Percentiles rank a stretch among this genome's conserved stretches.
phyloP scores from a whole-genome alignment of 2,888 invertebrate genomes.

The Sphecodes monilicornis region DNA sequence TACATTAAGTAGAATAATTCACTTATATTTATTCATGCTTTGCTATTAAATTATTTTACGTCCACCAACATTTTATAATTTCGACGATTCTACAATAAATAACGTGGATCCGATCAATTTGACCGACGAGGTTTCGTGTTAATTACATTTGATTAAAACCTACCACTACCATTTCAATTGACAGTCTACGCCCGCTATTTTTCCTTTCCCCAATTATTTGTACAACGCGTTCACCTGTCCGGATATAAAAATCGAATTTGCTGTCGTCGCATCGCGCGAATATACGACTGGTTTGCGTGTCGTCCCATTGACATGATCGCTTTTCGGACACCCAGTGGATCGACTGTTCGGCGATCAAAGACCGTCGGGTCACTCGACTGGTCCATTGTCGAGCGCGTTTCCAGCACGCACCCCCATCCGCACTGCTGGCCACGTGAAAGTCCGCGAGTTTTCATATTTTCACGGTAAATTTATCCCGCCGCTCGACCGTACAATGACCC shows the following conservation, averaged over 20 bases:
- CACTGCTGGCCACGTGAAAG: conserved; percentile 25
- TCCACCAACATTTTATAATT: too few relatives aligned
- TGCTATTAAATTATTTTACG: too few relatives aligned
- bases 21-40: too few relatives aligned
- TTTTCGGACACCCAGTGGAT: conserved; percentile 25
- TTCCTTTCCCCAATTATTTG: too few relatives aligned
- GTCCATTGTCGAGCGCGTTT: conserved; percentile 40
- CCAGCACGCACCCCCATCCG: conserved; percentile 22
- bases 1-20: too few relatives aligned
- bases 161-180: too few relatives aligned
- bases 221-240: not conserved
- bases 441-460: conserved; percentile 74
- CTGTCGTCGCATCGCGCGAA: not conserved
- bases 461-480: conserved; percentile 74
- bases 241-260: not conserved
- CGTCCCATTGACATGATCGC: not conserved
- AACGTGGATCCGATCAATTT: too few relatives aligned
- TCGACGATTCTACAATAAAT: too few relatives aligned
- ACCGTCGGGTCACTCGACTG: conserved; percentile 48
- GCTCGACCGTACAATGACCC: conserved; percentile 59
- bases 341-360: conserved; percentile 54
- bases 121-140: too few relatives aligned
- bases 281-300: not conserved
- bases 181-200: too few relatives aligned
- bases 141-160: too few relatives aligned